Percentiles rank a stretch among this genome's conserved stretches.
Conservation (phyloP, 2,797 vertebrate genomes). For the Agapornis canus region DNA sequence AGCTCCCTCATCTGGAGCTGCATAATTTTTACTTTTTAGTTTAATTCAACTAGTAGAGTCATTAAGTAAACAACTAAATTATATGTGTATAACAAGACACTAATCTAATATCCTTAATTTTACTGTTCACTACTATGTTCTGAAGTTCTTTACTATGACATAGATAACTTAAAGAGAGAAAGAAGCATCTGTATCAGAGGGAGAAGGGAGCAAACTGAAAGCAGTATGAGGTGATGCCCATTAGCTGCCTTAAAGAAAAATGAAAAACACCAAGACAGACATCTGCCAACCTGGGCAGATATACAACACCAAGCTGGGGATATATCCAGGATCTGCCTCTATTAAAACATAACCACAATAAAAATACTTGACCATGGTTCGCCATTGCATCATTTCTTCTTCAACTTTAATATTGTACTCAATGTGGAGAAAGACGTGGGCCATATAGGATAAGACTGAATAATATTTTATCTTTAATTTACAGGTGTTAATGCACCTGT, state of each 20-base stretch:
- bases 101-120: not conserved
- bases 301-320: no score
- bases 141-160: not conserved
- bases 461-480: not conserved
- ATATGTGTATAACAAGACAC: not conserved
- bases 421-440: not conserved
- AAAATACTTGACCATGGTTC: not conserved
- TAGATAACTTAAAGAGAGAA: not conserved
- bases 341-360: not conserved
- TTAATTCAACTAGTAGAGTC: not conserved
- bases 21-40: not conserved
- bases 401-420: not conserved
- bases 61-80: not conserved
- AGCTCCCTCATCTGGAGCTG: not conserved
- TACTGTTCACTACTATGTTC: not conserved
- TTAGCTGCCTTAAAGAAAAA: not conserved
- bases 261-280: not conserved
- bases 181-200: not conserved
- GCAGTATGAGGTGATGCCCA: accelerated
- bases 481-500: not conserved
- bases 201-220: not conserved
- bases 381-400: not conserved
- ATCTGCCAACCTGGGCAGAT: not conserved
- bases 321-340: not conserved
- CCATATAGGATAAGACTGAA: not conserved